A percentile compares a stretch with the other conserved stretches of the same genome.
Evolutionary conservation across 2,888 invertebrate species (phyloP).

Genomic region (Agrochola litura): DNA sequence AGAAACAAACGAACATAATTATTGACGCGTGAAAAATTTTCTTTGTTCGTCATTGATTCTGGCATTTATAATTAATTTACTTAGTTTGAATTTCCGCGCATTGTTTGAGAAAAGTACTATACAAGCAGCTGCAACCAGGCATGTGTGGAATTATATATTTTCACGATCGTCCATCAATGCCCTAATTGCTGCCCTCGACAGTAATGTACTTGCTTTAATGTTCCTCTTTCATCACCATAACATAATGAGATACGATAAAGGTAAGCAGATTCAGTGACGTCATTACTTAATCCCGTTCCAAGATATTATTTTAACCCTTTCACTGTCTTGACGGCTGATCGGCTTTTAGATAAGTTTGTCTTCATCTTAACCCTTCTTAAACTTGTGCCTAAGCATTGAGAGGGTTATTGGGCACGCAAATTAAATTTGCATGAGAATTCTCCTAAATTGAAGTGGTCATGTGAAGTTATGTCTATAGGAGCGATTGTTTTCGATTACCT

Average conservation of each 20-base stretch:
- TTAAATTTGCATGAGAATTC: constrained; percentile 44
- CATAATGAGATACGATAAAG: constrained; percentile 14
- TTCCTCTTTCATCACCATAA: neutral
- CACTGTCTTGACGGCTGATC: constrained; percentile 59
- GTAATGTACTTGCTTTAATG: neutral
- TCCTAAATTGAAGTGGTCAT: constrained; percentile 17
- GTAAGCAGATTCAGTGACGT: constrained; percentile 12
- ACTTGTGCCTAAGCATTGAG: constrained; percentile 20
- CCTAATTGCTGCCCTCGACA: too few species aligned
- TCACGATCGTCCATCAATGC: too few species aligned
- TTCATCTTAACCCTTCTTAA: constrained; percentile 61
- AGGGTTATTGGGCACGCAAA: constrained; percentile 22
- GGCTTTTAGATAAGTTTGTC: constrained; percentile 63
- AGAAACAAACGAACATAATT: too few species aligned
- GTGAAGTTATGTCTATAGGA: constrained; percentile 9
- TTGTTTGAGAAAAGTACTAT: too few species aligned
- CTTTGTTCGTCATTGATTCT: too few species aligned
- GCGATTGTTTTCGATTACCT: neutral
- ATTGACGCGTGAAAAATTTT: too few species aligned
- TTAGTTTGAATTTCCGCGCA: too few species aligned
- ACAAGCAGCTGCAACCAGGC: too few species aligned
- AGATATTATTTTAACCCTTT: constrained; percentile 40
- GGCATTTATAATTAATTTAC: too few species aligned
- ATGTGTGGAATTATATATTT: too few species aligned
- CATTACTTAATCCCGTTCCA: neutral